Conservation (phyloP, 2,797 vertebrate species). For the Chaetophractus vellerosus region DNA sequence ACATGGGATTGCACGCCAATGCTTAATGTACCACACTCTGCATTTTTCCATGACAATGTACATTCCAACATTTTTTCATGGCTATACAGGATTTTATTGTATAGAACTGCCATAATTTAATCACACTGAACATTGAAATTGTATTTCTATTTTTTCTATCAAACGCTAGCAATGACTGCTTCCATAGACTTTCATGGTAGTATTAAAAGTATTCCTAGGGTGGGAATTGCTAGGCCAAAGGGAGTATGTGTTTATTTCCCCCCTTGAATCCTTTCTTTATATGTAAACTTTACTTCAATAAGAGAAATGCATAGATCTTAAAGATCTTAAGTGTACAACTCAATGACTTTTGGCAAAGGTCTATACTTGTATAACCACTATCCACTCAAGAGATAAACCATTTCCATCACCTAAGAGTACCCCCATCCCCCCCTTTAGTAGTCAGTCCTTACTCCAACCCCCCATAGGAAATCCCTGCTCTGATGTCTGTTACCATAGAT, state of each 20-base stretch:
- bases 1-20: conserved; percentile 35
- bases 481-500: not conserved
- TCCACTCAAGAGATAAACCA: not conserved
- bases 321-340: not conserved
- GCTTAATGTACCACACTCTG: conserved; percentile 60
- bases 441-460: not conserved
- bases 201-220: conserved; percentile 32
- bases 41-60: conserved; percentile 59
- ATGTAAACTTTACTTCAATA: conserved; percentile 24
- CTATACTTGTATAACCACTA: not conserved
- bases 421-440: not conserved
- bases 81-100: not conserved
- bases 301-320: conserved; percentile 1
- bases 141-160: conserved; percentile 55
- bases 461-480: not conserved
- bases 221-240: conserved; percentile 63
- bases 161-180: not conserved
- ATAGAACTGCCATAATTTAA: conserved; percentile 62
- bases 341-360: conserved; percentile 12
- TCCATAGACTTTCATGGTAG: conserved; percentile 58
- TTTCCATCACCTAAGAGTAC: not conserved
- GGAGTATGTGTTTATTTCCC: not conserved
- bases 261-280: conserved; percentile 45
- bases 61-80: conserved; percentile 26
- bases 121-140: conserved; percentile 50